These are phyloP conservation scores for Aphodius granarius DNA, from an alignment of 2,888 invertebrate genomes.

Conservation along the genomic window DNA sequence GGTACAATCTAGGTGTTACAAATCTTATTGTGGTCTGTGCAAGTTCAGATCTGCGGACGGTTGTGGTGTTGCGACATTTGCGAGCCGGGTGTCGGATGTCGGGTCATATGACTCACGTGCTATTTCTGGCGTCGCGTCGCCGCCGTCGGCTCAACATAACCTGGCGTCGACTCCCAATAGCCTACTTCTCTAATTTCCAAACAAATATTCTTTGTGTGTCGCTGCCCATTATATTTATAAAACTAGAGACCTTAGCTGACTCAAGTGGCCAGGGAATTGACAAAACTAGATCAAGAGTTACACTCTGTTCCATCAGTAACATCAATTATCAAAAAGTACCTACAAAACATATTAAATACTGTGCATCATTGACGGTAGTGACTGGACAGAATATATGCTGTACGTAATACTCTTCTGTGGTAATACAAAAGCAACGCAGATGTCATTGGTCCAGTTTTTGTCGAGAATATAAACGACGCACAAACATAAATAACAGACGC, in stretches of 20 bases:
- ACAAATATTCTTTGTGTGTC: slow-evolving; percentile 33
- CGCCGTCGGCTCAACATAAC: slow-evolving; percentile 39
- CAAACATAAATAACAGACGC: not conserved
- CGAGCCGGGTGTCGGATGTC: slow-evolving; percentile 43
- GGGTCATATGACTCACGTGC: slow-evolving; percentile 45
- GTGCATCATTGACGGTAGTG: too few species aligned
- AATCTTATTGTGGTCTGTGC: slow-evolving; percentile 34
- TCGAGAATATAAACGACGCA: not conserved
- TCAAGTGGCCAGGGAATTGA: not conserved
- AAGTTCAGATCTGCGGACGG: slow-evolving; percentile 19
- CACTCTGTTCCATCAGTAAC: too few species aligned
- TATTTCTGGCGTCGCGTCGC: slow-evolving; percentile 45
- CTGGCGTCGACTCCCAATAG: slow-evolving; percentile 36
- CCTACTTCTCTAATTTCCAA: slow-evolving; percentile 40
- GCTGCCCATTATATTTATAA: slow-evolving; percentile 34
- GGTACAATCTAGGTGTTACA: slow-evolving; percentile 26
- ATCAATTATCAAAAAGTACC: too few species aligned
- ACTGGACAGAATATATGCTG: too few species aligned
- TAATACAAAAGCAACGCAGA: too few species aligned
- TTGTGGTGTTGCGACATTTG: slow-evolving; percentile 38
- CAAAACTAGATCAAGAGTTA: not conserved
- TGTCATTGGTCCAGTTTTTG: not conserved
- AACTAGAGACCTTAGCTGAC: not conserved
- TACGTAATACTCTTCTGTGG: too few species aligned
- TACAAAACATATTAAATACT: too few species aligned